Conservation (phyloP, 1,140 invertebrate genomes). For the Philotrypesis tridentata region DNA sequence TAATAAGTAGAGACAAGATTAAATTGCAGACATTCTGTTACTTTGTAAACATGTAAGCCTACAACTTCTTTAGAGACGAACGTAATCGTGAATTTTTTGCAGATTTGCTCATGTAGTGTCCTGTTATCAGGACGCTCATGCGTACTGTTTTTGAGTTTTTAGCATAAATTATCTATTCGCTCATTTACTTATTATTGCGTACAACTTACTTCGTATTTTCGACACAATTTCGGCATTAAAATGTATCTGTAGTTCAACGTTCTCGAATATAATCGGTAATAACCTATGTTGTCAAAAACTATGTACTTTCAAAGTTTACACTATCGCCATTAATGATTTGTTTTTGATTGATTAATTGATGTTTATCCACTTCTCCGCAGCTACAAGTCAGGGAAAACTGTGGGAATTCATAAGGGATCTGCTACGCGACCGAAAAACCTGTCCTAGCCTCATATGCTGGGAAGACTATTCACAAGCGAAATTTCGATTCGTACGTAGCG, state of each 20-base stretch:
- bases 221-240: too few species aligned
- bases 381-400: slow-evolving; percentile 79
- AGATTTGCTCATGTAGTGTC: not conserved
- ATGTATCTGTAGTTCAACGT: too few species aligned
- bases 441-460: slow-evolving; percentile 89
- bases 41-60: not conserved
- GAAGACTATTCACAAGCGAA: slow-evolving; percentile 89
- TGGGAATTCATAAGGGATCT: slow-evolving; percentile 90
- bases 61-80: not conserved
- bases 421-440: slow-evolving; percentile 83
- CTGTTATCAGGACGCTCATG: too few species aligned
- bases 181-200: too few species aligned
- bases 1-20: too few species aligned
- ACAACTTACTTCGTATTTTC: too few species aligned
- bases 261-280: too few species aligned
- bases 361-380: slow-evolving; percentile 60
- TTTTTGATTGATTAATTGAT: not conserved
- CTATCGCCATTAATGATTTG: not conserved
- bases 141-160: too few species aligned
- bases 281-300: too few species aligned
- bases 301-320: too few species aligned
- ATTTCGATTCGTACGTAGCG: slow-evolving; percentile 93
- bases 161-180: too few species aligned
- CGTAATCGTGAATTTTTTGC: slow-evolving; percentile 1
- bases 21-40: not conserved